A percentile compares a stretch with the other conserved stretches of the same genome.
Conservation (phyloP, 2,797 vertebrate genomes). For the Todus mexicanus region DNA sequence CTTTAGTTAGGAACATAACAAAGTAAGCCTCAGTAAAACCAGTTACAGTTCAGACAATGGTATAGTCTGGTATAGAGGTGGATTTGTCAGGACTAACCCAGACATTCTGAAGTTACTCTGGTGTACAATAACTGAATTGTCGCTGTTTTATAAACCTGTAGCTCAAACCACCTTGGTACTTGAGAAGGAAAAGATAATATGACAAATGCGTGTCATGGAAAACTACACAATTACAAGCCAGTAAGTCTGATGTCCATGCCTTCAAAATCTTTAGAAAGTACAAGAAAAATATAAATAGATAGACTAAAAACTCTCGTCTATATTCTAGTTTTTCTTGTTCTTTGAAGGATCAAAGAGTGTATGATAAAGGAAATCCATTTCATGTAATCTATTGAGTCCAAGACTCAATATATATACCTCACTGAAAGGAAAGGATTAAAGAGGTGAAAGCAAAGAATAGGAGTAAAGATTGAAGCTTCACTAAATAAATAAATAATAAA, state of each 20-base stretch:
- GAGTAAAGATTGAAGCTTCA: background rate
- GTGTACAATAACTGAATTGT: background rate
- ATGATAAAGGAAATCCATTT: background rate
- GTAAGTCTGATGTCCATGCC: background rate
- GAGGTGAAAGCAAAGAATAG: background rate
- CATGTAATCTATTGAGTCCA: background rate
- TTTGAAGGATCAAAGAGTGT: background rate
- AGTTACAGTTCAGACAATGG: background rate
- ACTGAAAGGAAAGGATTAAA: background rate
- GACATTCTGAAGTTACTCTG: background rate
- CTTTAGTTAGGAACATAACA: background rate
- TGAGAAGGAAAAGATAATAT: background rate
- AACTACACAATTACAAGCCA: background rate
- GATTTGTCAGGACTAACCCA: background rate
- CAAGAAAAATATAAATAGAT: background rate
- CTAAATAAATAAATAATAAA: background rate
- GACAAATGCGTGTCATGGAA: background rate
- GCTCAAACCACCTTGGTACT: background rate
- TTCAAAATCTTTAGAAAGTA: background rate
- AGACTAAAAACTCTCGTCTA: no score
- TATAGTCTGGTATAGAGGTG: background rate
- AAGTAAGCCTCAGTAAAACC: background rate
- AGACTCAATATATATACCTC: background rate
- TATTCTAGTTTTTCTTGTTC: background rate
- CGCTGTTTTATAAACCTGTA: background rate